A percentile compares a stretch with the other conserved stretches of the same genome.
Conservation (phyloP, 2,113 vertebrate genomes). For the Mohoua ochrocephala region DNA sequence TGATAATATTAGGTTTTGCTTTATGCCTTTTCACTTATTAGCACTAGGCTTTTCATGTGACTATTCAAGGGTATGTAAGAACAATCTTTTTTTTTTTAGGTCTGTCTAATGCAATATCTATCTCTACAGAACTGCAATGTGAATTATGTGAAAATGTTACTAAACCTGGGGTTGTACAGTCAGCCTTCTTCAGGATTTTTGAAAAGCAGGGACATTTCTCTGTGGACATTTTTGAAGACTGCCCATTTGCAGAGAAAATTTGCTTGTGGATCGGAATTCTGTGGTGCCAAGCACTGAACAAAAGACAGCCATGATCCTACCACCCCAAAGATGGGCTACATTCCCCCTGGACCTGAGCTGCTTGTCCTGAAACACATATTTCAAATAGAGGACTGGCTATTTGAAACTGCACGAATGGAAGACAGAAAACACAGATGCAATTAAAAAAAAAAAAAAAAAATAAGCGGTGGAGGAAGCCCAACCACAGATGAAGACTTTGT, state of each 20-base stretch:
- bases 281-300: neutral
- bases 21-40: constrained; percentile 1
- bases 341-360: neutral
- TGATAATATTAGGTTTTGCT: neutral
- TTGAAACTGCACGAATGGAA: neutral
- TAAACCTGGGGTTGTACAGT: neutral
- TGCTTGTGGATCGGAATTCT: neutral
- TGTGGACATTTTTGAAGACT: neutral
- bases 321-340: neutral
- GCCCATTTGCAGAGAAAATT: neutral
- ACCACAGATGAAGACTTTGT: neutral
- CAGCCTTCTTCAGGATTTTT: neutral
- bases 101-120: neutral
- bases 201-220: neutral
- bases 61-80: neutral
- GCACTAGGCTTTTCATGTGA: neutral
- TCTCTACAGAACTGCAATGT: neutral
- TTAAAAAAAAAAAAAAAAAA: neutral
- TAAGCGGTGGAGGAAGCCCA: neutral
- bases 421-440: neutral
- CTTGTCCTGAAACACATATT: neutral
- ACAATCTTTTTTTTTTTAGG: neutral
- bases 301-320: neutral
- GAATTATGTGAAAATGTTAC: neutral
- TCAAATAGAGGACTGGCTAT: neutral